Evolutionary conservation across 1,140 invertebrate genomes (phyloP), one percentile per base, ranked within the genome.

Genomic region (Delia radicum): DNA sequence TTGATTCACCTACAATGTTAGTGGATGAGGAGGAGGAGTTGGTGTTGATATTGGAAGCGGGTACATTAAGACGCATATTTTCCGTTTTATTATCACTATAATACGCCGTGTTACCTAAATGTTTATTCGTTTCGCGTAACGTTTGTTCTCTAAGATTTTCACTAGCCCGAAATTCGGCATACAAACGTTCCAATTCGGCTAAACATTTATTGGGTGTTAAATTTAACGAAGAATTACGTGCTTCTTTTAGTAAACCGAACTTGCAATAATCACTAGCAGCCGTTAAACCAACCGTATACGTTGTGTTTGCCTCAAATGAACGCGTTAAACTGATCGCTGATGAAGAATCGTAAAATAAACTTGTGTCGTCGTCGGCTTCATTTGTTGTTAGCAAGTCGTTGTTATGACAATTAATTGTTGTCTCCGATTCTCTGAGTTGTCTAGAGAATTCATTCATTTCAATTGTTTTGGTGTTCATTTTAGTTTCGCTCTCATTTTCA

Each of bases 111-210:
- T n/a, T 73, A 48, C 48, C 12, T 65, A 12, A 21, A 6, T 8
- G 46, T 33, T 75, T 69, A 15, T 73, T 24, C 24, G 28, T 7
- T 28, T 27, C 18, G 55, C 69, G 29, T 15, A 48, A 71, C 26
- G 37, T 42, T 74, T 73, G 8, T 6, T 63, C 69, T 29, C 71
- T 29, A 42, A 80, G 74, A 80, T 82, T 84, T 84, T 84, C 82
- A 84, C 82, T 84, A 77, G 82, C 82, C 77, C 81, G 82, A 84
- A 84, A 84, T 80, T 84, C 82, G 79, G 82, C 82, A 81, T 84
- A 84, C 76, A 84, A 79, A 71, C 82, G 82, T 78, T 84, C 82
- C 77, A 84, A 81, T 81, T 84, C 82, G 77, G 82, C 82, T 77
- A 84, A 79, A 84, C 82, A 84, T 84, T 84, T 84, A 80, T 84